Evolutionary conservation across 2,888 invertebrate genomes (phyloP), one percentile per base, ranked within the genome.

Genomic region (Drosophila ustulata): DNA sequence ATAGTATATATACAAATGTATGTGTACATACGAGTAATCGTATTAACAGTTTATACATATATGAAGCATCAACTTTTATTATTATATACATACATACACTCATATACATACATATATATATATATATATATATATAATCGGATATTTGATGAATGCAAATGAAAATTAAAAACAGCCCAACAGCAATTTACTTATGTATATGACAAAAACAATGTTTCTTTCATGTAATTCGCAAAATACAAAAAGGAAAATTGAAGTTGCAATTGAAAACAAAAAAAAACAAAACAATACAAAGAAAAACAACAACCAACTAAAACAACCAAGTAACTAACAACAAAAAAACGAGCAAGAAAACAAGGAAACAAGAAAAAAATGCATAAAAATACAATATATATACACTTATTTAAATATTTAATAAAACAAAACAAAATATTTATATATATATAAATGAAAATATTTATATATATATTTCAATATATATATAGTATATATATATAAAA

Each of bases 131-230:
- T 59, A 67, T 32, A 53, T 75, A 71, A 57, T 70, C 58, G 52
- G 9, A 64, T 58, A 75, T 78, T 74, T 78, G 59, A 66, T 43
- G 53, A 66, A 64, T 43, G 55, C 63, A 43, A 73, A 65, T 52
- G 28, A 68, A 66, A 57, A 7, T 23, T 8, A 37, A 56, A 70
- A 69, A 53, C 45, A 63, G 50, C 57, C 25, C 32, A 75, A 80
- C 89, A 82, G 89, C 82, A 86, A 88, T 88, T 88, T 88, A 82
- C 89, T 88, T 88, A 82, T 66, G 82, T 73, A 45, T 25, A 45
- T 45, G 13, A 23, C 9, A 45, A 57, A 62, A 70, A 66, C 45
- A 71, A 66, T 56, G 70, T 71, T 83, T 80, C 59, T 77, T 80
- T 71, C 57, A 73, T 67, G 67, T 59, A 66, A 75, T 75, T 75